phyloP scores from a whole-genome alignment of 2,113 vertebrate genomes.

The Paracanthobrama guichenoti region DNA sequence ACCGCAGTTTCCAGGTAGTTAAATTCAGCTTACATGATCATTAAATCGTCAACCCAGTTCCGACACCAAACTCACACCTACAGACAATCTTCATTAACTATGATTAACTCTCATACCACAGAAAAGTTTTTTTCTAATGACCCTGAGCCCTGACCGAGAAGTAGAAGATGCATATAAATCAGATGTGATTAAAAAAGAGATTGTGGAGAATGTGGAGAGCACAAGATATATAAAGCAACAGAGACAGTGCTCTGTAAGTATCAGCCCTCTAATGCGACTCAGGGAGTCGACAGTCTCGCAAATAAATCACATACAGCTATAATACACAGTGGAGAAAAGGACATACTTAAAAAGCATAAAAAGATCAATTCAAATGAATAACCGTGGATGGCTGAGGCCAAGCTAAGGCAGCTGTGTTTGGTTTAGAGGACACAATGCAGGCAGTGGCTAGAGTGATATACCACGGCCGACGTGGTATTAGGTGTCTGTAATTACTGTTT shows the following conservation, averaged over 20 bases:
- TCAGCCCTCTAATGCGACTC: slow-evolving; percentile 22
- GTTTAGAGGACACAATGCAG: slow-evolving; percentile 19
- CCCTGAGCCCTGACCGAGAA: slow-evolving; percentile 55
- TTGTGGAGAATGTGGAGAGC: background rate
- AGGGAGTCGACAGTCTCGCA: background rate
- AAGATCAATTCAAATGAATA: background rate
- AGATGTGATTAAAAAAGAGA: background rate
- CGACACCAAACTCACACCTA: slow-evolving; percentile 39
- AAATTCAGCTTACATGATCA: slow-evolving; percentile 37
- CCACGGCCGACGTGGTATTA: background rate
- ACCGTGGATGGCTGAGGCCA: background rate
- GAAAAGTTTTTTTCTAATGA: slow-evolving; percentile 44
- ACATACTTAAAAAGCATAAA: slow-evolving; percentile 14
- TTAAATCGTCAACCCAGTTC: slow-evolving; percentile 37
- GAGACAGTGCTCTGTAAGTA: background rate
- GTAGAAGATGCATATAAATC: slow-evolving; percentile 3
- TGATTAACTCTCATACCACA: slow-evolving; percentile 45
- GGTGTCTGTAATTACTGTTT: background rate
- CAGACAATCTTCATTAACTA: slow-evolving; percentile 43
- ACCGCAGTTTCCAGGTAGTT: slow-evolving; percentile 54
- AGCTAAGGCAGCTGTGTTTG: slow-evolving; percentile 26
- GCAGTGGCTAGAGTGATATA: slow-evolving; percentile 23
- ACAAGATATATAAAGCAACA: slow-evolving; percentile 21
- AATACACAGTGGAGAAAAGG: background rate
- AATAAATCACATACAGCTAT: background rate